Conservation (phyloP, 2,888 invertebrate species). For the Malacosoma neustria region DNA sequence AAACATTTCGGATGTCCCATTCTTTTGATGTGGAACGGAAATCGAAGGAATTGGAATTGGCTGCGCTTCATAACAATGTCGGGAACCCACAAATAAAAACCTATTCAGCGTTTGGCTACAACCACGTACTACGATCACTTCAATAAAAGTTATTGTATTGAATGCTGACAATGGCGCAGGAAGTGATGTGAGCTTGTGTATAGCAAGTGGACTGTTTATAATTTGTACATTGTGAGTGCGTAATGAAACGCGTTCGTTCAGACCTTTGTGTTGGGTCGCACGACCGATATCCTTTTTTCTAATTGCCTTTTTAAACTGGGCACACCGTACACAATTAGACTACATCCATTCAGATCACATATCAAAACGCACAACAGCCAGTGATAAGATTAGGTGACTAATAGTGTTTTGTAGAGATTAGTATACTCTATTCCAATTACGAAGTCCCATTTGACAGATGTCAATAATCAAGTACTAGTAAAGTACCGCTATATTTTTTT, state of each 20-base stretch:
- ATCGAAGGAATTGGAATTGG: conserved; percentile 55
- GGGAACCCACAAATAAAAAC: conserved; percentile 57
- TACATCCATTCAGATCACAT: no score
- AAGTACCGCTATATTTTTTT: no score
- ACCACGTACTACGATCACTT: conserved; percentile 62
- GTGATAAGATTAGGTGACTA: no score
- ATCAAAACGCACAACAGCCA: no score
- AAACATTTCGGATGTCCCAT: conserved; percentile 44
- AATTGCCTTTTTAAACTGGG: conserved; percentile 48
- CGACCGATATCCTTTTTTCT: conserved; percentile 44
- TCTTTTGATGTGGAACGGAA: conserved; percentile 57
- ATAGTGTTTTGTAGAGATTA: no score
- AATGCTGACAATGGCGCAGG: conserved; percentile 66
- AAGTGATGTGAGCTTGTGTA: conserved; percentile 64
- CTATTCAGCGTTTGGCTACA: conserved; percentile 48
- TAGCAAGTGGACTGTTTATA: conserved; percentile 73
- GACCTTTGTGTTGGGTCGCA: conserved; percentile 41
- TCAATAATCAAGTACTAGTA: no score
- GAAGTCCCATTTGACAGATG: no score
- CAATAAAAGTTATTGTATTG: conserved; percentile 73
- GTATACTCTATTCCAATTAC: no score
- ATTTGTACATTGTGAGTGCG: conserved; percentile 64
- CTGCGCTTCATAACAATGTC: conserved; percentile 50
- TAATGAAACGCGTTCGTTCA: conserved; percentile 51
- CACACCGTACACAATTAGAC: conserved; percentile 36